These are phyloP conservation scores for Pteropus alecto DNA, from an alignment of 2,113 vertebrate species.

Conservation along the genomic window DNA sequence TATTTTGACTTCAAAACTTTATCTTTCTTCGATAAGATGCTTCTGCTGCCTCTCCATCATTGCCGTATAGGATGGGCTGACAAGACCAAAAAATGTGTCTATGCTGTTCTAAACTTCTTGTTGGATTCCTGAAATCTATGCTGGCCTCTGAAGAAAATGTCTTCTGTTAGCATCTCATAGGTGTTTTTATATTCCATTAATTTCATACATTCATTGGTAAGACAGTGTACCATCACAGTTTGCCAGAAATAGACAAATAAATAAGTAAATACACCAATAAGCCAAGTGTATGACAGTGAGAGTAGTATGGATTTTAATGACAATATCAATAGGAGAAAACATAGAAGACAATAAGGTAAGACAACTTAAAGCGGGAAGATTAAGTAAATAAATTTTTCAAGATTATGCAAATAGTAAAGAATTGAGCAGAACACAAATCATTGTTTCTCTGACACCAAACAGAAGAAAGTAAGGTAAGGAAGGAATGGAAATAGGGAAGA, in stretches of 20 bases:
- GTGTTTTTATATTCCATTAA: background rate
- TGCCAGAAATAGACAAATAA: background rate
- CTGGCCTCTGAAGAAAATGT: background rate
- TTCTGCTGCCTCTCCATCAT: accelerated
- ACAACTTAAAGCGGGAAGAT: background rate
- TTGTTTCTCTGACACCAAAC: background rate
- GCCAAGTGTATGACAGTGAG: background rate
- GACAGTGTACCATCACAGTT: background rate
- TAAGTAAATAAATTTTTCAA: background rate
- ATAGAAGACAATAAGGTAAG: no score
- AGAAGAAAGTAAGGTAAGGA: background rate
- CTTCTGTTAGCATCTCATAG: background rate
- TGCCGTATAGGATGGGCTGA: background rate
- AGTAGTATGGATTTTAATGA: background rate
- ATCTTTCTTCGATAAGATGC: accelerated
- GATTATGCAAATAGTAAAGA: background rate
- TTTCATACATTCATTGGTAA: background rate
- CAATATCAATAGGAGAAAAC: background rate
- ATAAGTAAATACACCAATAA: background rate
- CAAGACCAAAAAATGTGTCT: background rate
- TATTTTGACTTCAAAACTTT: background rate
- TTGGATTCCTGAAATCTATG: background rate
- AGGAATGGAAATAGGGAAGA: accelerated
- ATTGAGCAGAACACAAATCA: background rate
- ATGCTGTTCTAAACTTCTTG: background rate